These are phyloP conservation scores for Malacoraja senta DNA, from an alignment of 2,797 vertebrate species.

Conservation along the genomic window DNA sequence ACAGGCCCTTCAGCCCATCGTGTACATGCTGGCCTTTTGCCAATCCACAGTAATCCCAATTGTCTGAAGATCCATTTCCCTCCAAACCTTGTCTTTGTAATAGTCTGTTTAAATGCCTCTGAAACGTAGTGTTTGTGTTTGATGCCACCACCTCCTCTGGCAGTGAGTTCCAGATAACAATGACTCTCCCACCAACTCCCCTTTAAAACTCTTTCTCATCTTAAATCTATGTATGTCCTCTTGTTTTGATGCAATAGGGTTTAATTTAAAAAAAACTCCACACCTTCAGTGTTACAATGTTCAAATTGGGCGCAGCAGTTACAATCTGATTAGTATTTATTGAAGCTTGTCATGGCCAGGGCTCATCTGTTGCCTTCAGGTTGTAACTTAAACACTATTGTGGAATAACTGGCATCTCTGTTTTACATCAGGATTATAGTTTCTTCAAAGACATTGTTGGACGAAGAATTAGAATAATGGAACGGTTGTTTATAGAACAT, in stretches of 20 bases:
- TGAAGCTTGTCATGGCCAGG: neutral
- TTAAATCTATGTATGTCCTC: no score
- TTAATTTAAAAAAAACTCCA: neutral
- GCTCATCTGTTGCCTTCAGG: neutral
- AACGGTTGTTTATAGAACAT: neutral
- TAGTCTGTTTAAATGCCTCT: no score
- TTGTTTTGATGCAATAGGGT: neutral
- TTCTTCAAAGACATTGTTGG: neutral
- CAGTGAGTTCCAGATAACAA: no score
- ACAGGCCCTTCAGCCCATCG: no score
- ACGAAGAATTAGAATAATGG: neutral
- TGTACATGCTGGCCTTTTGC: no score
- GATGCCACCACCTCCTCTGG: no score
- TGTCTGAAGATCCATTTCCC: no score
- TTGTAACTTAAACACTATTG: neutral
- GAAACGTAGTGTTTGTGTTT: no score
- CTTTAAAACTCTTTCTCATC: no score
- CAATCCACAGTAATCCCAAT: no score
- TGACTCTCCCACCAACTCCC: no score
- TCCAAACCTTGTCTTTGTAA: no score
- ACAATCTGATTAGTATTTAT: neutral
- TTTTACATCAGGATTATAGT: neutral
- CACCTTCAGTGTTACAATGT: neutral
- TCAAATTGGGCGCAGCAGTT: neutral
- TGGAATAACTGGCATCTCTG: neutral